phyloP scores from a whole-genome alignment of 1,140 invertebrate species.

The Temnothorax curvispinosus region DNA sequence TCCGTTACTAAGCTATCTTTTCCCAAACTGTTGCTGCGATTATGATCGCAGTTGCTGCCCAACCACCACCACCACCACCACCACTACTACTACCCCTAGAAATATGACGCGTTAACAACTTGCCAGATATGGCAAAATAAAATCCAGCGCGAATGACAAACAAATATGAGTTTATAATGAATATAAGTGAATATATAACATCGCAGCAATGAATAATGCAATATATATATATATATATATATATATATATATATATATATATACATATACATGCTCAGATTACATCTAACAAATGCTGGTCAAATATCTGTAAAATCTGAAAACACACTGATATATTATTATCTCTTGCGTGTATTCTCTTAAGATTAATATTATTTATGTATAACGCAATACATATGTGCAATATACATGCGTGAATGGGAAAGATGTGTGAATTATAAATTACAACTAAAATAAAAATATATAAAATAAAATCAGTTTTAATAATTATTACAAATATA shows the following conservation, averaged over 20 bases:
- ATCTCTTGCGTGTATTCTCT: neutral
- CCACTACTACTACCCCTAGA: neutral
- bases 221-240: no score
- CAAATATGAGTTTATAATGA: conserved; percentile 13
- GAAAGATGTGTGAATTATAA: neutral
- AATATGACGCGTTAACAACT: neutral
- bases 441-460: conserved; percentile 9
- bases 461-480: neutral
- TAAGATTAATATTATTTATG: neutral
- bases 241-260: neutral
- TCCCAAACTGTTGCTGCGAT: conserved; percentile 1
- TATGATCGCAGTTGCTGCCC: neutral
- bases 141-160: neutral
- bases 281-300: neutral
- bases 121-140: neutral
- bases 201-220: neutral
- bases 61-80: neutral
- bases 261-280: neutral
- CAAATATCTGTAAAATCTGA: conserved; percentile 4
- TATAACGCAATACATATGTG: neutral
- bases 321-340: neutral
- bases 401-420: neutral
- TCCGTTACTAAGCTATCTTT: neutral
- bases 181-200: conserved; percentile 14
- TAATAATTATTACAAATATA: conserved; percentile 20